Evolutionary conservation across 2,888 invertebrate genomes (phyloP).

Genomic region (Dendrolimus houi): DNA sequence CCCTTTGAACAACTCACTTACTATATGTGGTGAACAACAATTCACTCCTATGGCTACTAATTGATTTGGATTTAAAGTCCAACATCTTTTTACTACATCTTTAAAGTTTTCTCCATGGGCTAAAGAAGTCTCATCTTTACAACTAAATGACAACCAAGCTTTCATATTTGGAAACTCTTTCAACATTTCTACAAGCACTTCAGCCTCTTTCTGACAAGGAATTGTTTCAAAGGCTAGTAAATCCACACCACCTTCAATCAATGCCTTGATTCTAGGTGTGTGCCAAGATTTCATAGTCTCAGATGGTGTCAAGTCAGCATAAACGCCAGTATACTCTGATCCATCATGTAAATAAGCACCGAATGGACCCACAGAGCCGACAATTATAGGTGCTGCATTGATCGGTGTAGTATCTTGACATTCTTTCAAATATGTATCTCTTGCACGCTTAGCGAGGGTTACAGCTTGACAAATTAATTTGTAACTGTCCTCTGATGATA

Average conservation of each 20-base stretch:
- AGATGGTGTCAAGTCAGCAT: slow-evolving; percentile 78
- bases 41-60: slow-evolving; percentile 91
- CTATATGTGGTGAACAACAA: slow-evolving; percentile 78
- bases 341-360: slow-evolving; percentile 92
- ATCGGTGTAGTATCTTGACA: slow-evolving; percentile 27
- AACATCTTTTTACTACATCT: slow-evolving; percentile 80
- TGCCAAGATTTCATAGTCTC: slow-evolving; percentile 88
- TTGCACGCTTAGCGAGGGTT: slow-evolving; percentile 81
- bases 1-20: slow-evolving; percentile 40
- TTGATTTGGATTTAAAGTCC: slow-evolving; percentile 76
- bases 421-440: slow-evolving; percentile 74
- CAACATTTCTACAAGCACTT: slow-evolving; percentile 84
- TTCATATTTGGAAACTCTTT: slow-evolving; percentile 84
- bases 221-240: slow-evolving; percentile 94
- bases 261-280: slow-evolving; percentile 83
- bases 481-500: slow-evolving; percentile 80
- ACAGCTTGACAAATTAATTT: slow-evolving; percentile 84
- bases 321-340: slow-evolving; percentile 92
- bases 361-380: slow-evolving; percentile 94
- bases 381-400: slow-evolving; percentile 75
- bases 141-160: slow-evolving; percentile 94
- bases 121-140: slow-evolving; percentile 76
- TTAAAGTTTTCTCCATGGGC: slow-evolving; percentile 87
- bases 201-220: slow-evolving; percentile 89
- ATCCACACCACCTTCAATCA: slow-evolving; percentile 88